Base-by-base conservation (phyloP, 1,140 invertebrate genomes). In the Vollenhovia emeryi region DNA sequence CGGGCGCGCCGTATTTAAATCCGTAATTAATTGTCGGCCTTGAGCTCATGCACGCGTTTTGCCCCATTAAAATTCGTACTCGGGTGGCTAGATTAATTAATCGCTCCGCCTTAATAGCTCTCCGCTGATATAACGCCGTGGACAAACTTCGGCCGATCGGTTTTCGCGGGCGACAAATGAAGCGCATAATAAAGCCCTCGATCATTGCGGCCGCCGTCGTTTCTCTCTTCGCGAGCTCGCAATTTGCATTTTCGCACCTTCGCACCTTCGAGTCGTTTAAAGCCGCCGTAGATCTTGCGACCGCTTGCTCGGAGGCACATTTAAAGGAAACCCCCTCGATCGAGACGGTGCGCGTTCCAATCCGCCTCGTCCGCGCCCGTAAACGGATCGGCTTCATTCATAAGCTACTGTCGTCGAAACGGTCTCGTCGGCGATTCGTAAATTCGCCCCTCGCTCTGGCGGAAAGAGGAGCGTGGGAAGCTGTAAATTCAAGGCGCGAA, bases 151-250 rank as follows among this genome's bases (percentile, higher is more conserved):
- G 45, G 60, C 21, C 48, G 60, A 68, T 68, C 62, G 33, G 11
- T 79, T 68, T 79, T 27, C 45, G 21, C 76, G 13, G 21, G 30
- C 43, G 75, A 79, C 75, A 79, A 79, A 79, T 79, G 75, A 79
- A 79, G 60, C 60, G 75, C 30, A 79, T 79, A 79, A 79, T 79
- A 79, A 79, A 79, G 59, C 45, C 21, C 75, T 79, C 75, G 59
- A 79, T 79, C 75, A 79, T 50, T 33, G 27, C 57, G 13, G 4
- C 75, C 43, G 75, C 43, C 59, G 18, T 36, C 76, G 30, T 68
- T 55, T 68, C 60, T 68, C 9, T 79, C 48, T 55, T 6, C 40
- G 43, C 60, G 76, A 66, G 45, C n/a, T 79, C 21, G n/a, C 30
- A 79, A 68, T 79, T 79, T 68, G 62, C 48, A 52, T 79, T 15